Percentiles rank a stretch among this genome's conserved stretches.
These are phyloP conservation scores for Sebastes cheni DNA, from an alignment of 2,797 vertebrate genomes.

Conservation along the genomic window DNA sequence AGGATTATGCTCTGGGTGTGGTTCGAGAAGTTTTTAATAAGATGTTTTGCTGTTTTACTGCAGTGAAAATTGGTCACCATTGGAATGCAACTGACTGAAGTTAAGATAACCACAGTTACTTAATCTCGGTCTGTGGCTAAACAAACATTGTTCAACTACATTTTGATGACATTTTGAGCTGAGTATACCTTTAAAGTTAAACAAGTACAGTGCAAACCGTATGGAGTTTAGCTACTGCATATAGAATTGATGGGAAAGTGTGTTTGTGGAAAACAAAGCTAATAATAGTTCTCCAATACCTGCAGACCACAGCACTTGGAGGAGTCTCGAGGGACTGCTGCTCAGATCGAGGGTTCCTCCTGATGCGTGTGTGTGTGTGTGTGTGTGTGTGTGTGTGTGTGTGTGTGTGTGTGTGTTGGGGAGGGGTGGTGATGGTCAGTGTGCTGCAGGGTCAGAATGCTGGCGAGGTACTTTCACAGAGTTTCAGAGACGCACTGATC, in stretches of 20 bases:
- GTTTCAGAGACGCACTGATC: constrained; percentile 73
- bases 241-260: constrained; percentile 38
- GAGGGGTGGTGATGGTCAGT: constrained; percentile 32
- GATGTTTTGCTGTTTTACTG: not conserved
- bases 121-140: not conserved
- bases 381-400: not conserved
- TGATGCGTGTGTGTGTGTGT: constrained; percentile 16
- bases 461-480: constrained; percentile 78
- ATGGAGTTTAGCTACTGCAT: constrained; percentile 19
- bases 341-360: constrained; percentile 49
- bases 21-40: not conserved
- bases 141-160: not conserved
- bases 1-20: not conserved
- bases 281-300: constrained; percentile 60
- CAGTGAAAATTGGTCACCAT: not conserved
- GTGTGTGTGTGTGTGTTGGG: constrained; percentile 13
- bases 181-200: constrained; percentile 15
- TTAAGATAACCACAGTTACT: not conserved
- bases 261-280: constrained; percentile 56
- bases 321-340: constrained; percentile 46
- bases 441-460: constrained; percentile 66
- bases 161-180: not conserved
- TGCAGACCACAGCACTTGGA: constrained; percentile 68
- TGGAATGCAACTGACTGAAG: not conserved
- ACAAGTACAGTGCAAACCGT: constrained; percentile 11